Percentiles rank a stretch among this genome's conserved stretches.
These are phyloP conservation scores for Andrena bucephala DNA, from an alignment of 2,888 invertebrate species.

Conservation along the genomic window DNA sequence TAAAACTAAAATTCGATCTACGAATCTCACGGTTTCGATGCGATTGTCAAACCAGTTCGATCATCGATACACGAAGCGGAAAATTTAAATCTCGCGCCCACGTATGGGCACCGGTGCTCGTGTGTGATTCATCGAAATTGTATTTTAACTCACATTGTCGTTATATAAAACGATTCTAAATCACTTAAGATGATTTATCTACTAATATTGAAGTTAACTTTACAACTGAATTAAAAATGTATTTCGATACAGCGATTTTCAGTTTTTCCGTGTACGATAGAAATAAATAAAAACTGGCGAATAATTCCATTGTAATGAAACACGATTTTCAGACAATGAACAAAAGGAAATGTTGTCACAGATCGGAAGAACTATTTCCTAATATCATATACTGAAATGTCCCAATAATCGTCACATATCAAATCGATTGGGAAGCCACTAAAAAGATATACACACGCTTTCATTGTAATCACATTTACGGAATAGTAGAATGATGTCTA, in stretches of 20 bases:
- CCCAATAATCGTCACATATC: background rate
- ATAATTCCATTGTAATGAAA: slow-evolving; percentile 17
- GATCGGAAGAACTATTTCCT: background rate
- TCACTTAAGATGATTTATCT: background rate
- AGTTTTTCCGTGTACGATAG: background rate
- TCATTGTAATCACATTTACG: slow-evolving; percentile 41
- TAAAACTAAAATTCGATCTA: background rate
- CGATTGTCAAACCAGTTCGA: background rate
- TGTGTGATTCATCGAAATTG: background rate
- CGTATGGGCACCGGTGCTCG: background rate
- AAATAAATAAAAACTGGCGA: background rate
- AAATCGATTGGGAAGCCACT: slow-evolving; percentile 53
- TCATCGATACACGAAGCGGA: background rate
- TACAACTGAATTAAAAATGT: background rate
- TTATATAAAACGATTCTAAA: background rate
- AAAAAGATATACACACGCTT: slow-evolving; percentile 13
- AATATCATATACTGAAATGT: slow-evolving; percentile 10
- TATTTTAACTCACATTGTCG: background rate
- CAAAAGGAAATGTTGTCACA: background rate
- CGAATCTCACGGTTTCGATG: background rate
- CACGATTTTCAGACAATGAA: background rate
- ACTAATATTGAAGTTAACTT: background rate
- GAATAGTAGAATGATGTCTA: slow-evolving; percentile 16
- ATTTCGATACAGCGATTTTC: background rate
- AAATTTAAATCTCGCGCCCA: slow-evolving; percentile 33